Conservation (phyloP, 2,888 invertebrate species). For the Amblyjoppa fuscipennis region DNA sequence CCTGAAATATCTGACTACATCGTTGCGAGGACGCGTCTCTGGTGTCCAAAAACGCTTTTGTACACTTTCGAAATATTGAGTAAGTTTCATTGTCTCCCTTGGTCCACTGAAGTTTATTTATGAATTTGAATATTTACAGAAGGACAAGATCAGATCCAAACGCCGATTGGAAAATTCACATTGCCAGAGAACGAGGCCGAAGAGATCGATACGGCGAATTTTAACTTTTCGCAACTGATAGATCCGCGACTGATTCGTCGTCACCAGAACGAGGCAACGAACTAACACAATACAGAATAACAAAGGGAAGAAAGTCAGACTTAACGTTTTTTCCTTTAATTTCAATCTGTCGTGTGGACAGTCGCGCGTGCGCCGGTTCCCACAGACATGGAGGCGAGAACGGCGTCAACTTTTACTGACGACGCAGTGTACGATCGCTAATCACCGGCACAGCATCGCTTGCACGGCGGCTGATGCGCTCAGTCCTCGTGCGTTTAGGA, state of each 20-base stretch:
- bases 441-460: constrained; percentile 10
- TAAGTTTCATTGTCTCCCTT: constrained; percentile 34
- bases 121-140: constrained; percentile 40
- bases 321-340: neutral
- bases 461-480: neutral
- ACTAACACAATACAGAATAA: neutral
- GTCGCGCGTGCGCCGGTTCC: neutral
- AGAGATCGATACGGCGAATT: constrained; percentile 42
- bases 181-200: constrained; percentile 34
- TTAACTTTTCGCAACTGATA: constrained; percentile 62
- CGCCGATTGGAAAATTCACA: constrained; percentile 68
- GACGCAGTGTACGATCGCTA: constrained; percentile 33
- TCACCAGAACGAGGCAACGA: constrained; percentile 1
- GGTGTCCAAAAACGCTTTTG: constrained; percentile 60
- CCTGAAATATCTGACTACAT: constrained; percentile 83
- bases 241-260: constrained; percentile 68
- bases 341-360: neutral
- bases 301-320: neutral
- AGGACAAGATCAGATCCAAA: constrained; percentile 62
- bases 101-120: neutral
- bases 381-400: constrained; percentile 23
- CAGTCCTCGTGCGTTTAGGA: neutral
- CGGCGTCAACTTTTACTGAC: neutral
- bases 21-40: constrained; percentile 78
- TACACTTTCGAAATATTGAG: constrained; percentile 67